Evolutionary conservation across 2,888 invertebrate species (phyloP), one percentile per base, ranked within the genome.

Genomic region (Agrochola lychnidis): DNA sequence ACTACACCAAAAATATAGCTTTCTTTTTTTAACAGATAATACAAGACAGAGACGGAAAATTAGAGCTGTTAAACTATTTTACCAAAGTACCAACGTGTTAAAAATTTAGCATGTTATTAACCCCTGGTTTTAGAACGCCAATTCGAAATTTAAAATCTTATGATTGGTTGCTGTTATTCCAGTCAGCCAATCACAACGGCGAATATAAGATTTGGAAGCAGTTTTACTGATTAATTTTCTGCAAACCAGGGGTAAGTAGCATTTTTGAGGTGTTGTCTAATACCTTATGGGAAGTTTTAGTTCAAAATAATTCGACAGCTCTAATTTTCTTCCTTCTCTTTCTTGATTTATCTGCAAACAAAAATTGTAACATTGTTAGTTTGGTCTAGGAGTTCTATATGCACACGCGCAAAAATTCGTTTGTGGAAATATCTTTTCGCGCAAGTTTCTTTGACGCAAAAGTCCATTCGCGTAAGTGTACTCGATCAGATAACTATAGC

Each of bases 281-380:
- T 51, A 78, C 51, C 77, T 79, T 79, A 42, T 9, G 1, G 25
- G 57, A 69, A 69, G 22, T 57, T 78, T 78, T 51, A 78, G 40
- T 70, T 78, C 61, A 45, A 79, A 63, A 78, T 79, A 70, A 57
- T 78, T 78, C 14, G 70, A 63, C 40, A 36, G 70, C 62, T 78
- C 77, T 63, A 78, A 70, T 77, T 48, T 78, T 70, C 78, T 56
- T 48, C 70, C 56, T 19, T 48, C 40, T 48, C 48, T 69, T 36
- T 63, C 61, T 77, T 78, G 56, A 45, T 40, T 48, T 19, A 78
- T 48, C 77, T 77, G 77, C 0, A 76, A 76, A 40, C 12, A 76
- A 48, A 45, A 78, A 53, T 25, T 9, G 16, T 67, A 9, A 12
- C 7, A 12, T 19, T 61, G 30, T 68, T 30, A 69, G 16, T n/a